Base-by-base conservation (phyloP, 2,888 invertebrate species). In the Drosophila neotestacea region DNA sequence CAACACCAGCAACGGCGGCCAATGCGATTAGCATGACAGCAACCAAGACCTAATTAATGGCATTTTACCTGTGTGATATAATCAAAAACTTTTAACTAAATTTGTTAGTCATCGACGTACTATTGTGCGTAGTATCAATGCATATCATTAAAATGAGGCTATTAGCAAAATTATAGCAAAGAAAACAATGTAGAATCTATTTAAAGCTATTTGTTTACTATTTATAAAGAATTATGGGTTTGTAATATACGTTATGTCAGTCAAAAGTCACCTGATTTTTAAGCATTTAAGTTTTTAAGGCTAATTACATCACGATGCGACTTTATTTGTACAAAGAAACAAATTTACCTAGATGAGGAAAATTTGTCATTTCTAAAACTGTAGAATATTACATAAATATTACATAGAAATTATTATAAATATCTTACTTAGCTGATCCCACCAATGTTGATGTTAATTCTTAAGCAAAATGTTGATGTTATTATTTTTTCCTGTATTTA, bases 141-240 rank as follows among this genome's bases (percentile, higher is more conserved):
- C 50, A 41, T 48, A 50, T 50, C 39, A 60, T 50, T 54, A 70
- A 50, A 44, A 46, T 28, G 71, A 76, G 71, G 73, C 77, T 73
- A 38, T 42, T 44, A 65, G 22, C 44, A 7, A 39, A 69, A 36
- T 41, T 36, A 9, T 47, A 47, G 10, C n/a, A 55, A 27, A 39
- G 30, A 39, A 39, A 52, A 27, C n/a, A 51, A 6, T 2, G 3
- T 46, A 28, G n/a, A 46, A 27, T n/a, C 46, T 46, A n/a, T 28
- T n/a, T 28, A 4, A 27, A 28, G 6, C 27, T 28, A 6, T 2
- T 6, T 48, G 16, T 32, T 32, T 48, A 32, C 7, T 10, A 34
- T 42, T 42, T 32, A 9, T n/a, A 9, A 32, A 30, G 13, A 41
- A 52, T 16, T 39, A 39, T 54, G 7, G 38, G 38, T 22, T 0